Percentiles rank a stretch among this genome's conserved stretches.
Evolutionary conservation across 2,797 vertebrate species (phyloP).

Genomic region (Syngnathus rostellatus): DNA sequence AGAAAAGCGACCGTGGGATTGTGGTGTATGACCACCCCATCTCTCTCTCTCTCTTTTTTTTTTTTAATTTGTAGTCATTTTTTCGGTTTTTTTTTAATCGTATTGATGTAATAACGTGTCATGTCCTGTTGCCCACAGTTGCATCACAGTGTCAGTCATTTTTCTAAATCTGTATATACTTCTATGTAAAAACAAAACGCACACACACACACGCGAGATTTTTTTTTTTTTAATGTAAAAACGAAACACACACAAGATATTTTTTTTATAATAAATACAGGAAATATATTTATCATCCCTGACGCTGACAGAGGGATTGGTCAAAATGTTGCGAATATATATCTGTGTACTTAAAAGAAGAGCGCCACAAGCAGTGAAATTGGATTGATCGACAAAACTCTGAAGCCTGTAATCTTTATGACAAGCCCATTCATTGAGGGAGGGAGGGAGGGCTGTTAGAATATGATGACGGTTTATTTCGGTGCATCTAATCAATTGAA

Average conservation of each 20-base stretch:
- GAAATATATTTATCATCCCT: constrained; percentile 18
- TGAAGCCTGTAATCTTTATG: not conserved
- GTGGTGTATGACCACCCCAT: constrained; percentile 24
- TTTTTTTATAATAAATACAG: constrained; percentile 33
- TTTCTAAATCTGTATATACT: constrained; percentile 59
- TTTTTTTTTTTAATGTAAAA: constrained; percentile 46
- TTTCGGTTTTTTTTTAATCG: constrained; percentile 27
- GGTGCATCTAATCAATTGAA: not conserved
- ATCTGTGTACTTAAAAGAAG: not conserved
- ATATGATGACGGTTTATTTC: not conserved
- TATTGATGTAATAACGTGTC: constrained; percentile 57
- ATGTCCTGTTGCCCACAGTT: constrained; percentile 45
- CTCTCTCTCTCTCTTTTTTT: constrained; percentile 7
- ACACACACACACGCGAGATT: constrained; percentile 43
- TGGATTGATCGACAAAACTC: not conserved
- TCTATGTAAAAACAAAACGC: constrained; percentile 54
- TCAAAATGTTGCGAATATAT: not conserved
- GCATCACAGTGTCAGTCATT: constrained; percentile 43
- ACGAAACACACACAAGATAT: no score
- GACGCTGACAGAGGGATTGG: not conserved
- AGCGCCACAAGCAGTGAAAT: not conserved
- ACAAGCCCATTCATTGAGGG: not conserved
- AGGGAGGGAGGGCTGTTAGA: not conserved
- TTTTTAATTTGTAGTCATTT: constrained; percentile 20
- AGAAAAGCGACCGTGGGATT: not conserved